Evolutionary conservation across 2,113 vertebrate genomes (phyloP).

Genomic region (Notarius lentiginosus): DNA sequence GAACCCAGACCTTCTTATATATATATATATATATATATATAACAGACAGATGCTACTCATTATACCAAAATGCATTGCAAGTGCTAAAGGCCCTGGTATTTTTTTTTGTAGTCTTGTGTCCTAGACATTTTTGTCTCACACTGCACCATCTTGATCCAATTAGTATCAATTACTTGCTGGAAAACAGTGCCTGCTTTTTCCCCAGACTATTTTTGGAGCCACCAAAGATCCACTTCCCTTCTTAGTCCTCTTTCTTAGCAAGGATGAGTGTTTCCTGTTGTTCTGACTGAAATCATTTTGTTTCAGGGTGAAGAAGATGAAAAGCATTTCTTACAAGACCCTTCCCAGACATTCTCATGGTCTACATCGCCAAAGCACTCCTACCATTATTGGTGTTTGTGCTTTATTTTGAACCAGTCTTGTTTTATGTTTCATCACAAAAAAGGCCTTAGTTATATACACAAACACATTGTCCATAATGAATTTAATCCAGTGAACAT

Average conservation of each 20-base stretch:
- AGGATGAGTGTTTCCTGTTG: conserved; percentile 28
- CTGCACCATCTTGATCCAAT: conserved; percentile 33
- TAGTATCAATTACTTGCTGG: conserved; percentile 31
- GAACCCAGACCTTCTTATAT: no score
- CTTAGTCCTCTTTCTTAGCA: not conserved
- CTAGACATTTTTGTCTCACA: not conserved
- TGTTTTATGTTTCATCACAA: not conserved
- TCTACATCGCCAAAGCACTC: not conserved
- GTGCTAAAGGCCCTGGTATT: not conserved
- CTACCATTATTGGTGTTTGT: conserved; percentile 5
- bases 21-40: no score
- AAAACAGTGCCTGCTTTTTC: conserved; percentile 15
- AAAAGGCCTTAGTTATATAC: conserved; percentile 10
- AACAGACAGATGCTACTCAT: not conserved
- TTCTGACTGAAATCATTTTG: conserved; percentile 12
- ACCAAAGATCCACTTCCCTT: conserved; percentile 17
- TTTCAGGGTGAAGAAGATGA: not conserved
- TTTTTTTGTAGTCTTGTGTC: not conserved
- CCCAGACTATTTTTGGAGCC: conserved; percentile 21
- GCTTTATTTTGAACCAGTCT: not conserved
- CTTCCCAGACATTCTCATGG: not conserved
- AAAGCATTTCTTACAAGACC: not conserved
- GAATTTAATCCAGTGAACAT: conserved; percentile 35
- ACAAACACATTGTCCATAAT: conserved; percentile 32
- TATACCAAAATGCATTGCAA: not conserved